Evolutionary conservation across 1,140 invertebrate genomes (phyloP), one percentile per base, ranked within the genome.

Genomic region (Heliothis virescens): DNA sequence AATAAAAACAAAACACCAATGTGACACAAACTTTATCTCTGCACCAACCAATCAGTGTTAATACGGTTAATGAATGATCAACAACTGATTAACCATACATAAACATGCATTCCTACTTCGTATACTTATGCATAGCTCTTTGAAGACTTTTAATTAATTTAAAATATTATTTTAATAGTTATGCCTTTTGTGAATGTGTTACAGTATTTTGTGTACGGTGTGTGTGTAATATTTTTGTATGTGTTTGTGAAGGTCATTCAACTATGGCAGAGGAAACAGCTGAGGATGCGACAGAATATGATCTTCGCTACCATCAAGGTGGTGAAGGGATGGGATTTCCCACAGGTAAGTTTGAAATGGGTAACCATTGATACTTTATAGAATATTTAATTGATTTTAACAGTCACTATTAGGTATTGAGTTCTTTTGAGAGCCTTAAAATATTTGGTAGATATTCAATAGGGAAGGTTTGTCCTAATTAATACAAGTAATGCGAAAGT

Each of bases 291-390:
- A 26, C 98, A 99, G 92, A 99, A 99, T 89, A 99, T 99, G 98
- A 99, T 99, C 81, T 98, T 99, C 90, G 98, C 99, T 18, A 99
- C 99, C 26, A 99, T 99, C 87, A 98, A 98, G 89, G 98, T 99
- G 18, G 98, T 99, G 41, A 99, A 99, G 91, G 97, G 97, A 81
- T 99, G 99, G 99, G 98, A 99, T 91, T 96, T 99, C 79, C 96
- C 97, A 62, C 96, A 97, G 95, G 96, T 97, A 88, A 91, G 88
- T 85, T n/a, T n/a, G n/a, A n/a, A n/a, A n/a, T n/a, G n/a, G n/a
- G n/a, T n/a, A n/a, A n/a, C n/a, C n/a, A n/a, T n/a, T n/a, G n/a
- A n/a, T n/a, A n/a, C n/a, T n/a, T n/a, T n/a, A n/a, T n/a, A n/a
- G n/a, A n/a, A n/a, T n/a, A n/a, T n/a, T n/a, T n/a, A n/a, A n/a